Evolutionary conservation across 2,888 invertebrate species (phyloP).

Genomic region (Microplitis manilae): DNA sequence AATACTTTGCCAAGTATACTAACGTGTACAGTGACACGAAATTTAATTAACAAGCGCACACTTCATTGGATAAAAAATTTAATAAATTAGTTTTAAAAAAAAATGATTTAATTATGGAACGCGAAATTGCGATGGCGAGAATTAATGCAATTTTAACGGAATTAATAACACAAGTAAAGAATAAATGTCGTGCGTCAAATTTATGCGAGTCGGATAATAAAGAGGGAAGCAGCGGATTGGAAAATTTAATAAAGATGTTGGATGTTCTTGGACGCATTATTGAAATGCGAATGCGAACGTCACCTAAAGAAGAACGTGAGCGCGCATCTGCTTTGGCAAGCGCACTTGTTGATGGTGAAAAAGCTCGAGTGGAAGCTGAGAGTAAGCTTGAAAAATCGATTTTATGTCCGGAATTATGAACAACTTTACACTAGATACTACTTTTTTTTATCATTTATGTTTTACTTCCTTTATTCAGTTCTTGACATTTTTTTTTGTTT

Average conservation of each 20-base stretch:
- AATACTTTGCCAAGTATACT: background rate
- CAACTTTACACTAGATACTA: background rate
- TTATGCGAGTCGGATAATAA: background rate
- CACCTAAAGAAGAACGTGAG: conserved; percentile 40
- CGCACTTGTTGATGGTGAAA: conserved; percentile 36
- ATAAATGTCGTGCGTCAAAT: conserved; percentile 8
- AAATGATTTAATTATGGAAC: conserved; percentile 21
- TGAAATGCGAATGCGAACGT: conserved; percentile 46
- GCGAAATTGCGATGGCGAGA: conserved; percentile 21
- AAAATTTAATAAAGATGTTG: conserved; percentile 28
- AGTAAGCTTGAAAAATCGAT: conserved; percentile 37
- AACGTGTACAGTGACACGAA: background rate
- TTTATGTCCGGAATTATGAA: conserved; percentile 12
- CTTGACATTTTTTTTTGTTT: background rate
- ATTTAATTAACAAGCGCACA: background rate
- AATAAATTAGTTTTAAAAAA: background rate
- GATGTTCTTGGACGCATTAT: conserved; percentile 32
- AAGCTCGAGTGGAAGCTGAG: conserved; percentile 39
- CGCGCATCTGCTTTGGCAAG: conserved; percentile 42
- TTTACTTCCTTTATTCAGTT: background rate
- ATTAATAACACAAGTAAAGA: conserved; percentile 6
- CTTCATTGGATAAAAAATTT: background rate
- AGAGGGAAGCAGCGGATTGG: background rate
- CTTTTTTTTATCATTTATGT: background rate
- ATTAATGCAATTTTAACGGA: conserved; percentile 22